A percentile compares a stretch with the other conserved stretches of the same genome.
Conservation (phyloP, 2,888 invertebrate genomes). For the Toxonevra muliebris region DNA sequence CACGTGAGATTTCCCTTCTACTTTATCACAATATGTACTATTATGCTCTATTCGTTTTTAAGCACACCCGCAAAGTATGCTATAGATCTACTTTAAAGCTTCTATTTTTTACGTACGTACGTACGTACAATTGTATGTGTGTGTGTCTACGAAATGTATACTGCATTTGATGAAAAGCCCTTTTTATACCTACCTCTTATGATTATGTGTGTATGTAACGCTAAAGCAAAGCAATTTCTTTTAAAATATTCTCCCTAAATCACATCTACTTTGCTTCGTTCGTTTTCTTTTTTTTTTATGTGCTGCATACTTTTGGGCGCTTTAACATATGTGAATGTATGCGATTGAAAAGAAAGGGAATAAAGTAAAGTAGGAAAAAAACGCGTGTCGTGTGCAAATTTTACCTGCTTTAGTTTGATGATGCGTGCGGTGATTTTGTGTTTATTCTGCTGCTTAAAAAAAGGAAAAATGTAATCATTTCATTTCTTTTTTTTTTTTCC, state of each 20-base stretch:
- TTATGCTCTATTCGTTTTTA: too few species aligned
- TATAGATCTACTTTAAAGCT: too few species aligned
- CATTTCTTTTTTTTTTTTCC: neutral
- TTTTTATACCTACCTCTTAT: neutral
- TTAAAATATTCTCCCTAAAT: conserved; percentile 9
- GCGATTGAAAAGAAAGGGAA: too few species aligned
- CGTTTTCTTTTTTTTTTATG: neutral
- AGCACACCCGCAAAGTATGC: too few species aligned
- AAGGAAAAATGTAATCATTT: neutral
- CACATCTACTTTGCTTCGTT: conserved; percentile 5
- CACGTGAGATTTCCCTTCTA: too few species aligned
- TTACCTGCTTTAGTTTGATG: conserved; percentile 4
- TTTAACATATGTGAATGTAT: neutral
- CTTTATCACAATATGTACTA: too few species aligned
- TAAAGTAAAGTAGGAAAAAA: too few species aligned
- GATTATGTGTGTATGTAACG: neutral
- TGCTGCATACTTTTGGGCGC: conserved; percentile 20
- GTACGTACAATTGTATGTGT: neutral
- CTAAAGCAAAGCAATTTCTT: neutral
- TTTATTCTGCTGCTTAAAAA: neutral
- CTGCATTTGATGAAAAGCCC: conserved; percentile 19
- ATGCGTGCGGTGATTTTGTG: conserved; percentile 17
- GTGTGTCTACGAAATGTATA: conserved; percentile 7
- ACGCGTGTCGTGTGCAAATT: conserved; percentile 10
- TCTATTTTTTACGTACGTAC: too few species aligned